These are phyloP conservation scores for Leptobrachium ailaonicum DNA, from an alignment of 2,113 vertebrate species.

Conservation along the genomic window DNA sequence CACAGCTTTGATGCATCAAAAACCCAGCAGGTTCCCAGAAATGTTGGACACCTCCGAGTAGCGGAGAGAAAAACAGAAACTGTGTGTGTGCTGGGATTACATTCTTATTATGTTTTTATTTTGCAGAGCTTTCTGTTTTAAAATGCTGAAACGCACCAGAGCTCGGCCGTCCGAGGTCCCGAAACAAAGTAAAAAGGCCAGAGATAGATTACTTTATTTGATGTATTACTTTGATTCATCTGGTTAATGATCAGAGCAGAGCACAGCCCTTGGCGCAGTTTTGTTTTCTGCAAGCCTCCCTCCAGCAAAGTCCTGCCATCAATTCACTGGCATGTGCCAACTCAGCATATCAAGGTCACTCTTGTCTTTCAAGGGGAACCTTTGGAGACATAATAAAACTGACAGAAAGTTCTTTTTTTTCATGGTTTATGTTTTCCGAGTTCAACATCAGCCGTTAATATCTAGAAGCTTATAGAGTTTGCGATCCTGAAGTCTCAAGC, in stretches of 20 bases:
- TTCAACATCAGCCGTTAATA: slow-evolving; percentile 80
- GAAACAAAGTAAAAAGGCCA: slow-evolving; percentile 43
- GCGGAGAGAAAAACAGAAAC: not conserved
- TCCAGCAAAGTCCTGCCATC: slow-evolving; percentile 75
- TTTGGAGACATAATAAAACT: slow-evolving; percentile 87
- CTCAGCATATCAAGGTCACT: slow-evolving; percentile 82
- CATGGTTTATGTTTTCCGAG: slow-evolving; percentile 81
- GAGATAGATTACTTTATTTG: slow-evolving; percentile 73
- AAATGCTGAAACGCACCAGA: slow-evolving; percentile 1
- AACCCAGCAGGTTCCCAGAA: slow-evolving; percentile 9
- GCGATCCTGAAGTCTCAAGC: slow-evolving; percentile 59
- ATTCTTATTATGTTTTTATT: slow-evolving; percentile 16
- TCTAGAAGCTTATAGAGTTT: slow-evolving; percentile 75
- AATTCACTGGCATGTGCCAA: slow-evolving; percentile 83
- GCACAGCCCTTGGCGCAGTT: slow-evolving; percentile 70
- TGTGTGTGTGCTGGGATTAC: slow-evolving; percentile 15
- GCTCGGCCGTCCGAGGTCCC: slow-evolving; percentile 3
- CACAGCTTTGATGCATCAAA: slow-evolving; percentile 32
- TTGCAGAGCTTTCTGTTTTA: slow-evolving; percentile 18
- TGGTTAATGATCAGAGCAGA: slow-evolving; percentile 76
- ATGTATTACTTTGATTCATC: slow-evolving; percentile 72
- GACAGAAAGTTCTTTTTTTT: slow-evolving; percentile 82
- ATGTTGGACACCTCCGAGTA: slow-evolving; percentile 5
- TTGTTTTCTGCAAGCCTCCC: slow-evolving; percentile 73
- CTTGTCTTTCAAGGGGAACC: slow-evolving; percentile 83